A percentile compares a stretch with the other conserved stretches of the same genome.
Conservation (phyloP, 1,140 invertebrate genomes). For the Drosophila ambigua region DNA sequence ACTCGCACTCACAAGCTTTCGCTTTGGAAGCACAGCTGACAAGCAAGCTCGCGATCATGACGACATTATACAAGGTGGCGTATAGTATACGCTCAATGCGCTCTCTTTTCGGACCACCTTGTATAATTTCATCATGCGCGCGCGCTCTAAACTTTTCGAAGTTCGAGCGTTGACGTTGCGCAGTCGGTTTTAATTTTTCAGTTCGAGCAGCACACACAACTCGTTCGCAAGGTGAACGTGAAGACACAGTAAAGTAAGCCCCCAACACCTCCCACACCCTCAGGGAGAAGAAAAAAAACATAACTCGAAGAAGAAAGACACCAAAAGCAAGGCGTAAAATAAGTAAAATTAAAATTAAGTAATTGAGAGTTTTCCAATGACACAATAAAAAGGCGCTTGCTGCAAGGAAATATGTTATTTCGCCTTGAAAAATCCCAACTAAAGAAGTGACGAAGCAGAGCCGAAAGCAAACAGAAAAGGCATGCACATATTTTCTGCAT, state of each 20-base stretch:
- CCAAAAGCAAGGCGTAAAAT: slow-evolving; percentile 15
- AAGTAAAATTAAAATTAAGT: slow-evolving; percentile 9
- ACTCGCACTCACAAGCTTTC: background rate
- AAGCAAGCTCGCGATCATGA: slow-evolving; percentile 45
- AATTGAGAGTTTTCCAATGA: background rate
- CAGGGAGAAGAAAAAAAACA: slow-evolving; percentile 15
- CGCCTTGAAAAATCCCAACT: slow-evolving; percentile 13
- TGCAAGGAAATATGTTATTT: background rate
- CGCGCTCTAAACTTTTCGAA: slow-evolving; percentile 53
- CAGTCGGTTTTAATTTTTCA: slow-evolving; percentile 72
- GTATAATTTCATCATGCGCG: too few relatives aligned
- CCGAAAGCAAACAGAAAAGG: slow-evolving; percentile 27
- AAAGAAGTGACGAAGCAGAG: slow-evolving; percentile 58
- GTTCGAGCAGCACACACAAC: slow-evolving; percentile 52
- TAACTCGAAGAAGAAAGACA: background rate
- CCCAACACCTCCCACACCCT: slow-evolving; percentile 3
- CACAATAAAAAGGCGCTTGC: slow-evolving; percentile 2
- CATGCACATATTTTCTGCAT: slow-evolving; percentile 28
- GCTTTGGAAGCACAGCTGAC: slow-evolving; percentile 36
- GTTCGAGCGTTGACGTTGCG: slow-evolving; percentile 65
- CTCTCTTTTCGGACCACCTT: too few relatives aligned
- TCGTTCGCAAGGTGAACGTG: slow-evolving; percentile 71
- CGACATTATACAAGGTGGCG: slow-evolving; percentile 22
- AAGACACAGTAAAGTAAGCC: slow-evolving; percentile 72
- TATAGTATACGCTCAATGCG: too few relatives aligned